Conservation (phyloP, 2,113 vertebrate genomes). For the Xiphophorus couchianus region DNA sequence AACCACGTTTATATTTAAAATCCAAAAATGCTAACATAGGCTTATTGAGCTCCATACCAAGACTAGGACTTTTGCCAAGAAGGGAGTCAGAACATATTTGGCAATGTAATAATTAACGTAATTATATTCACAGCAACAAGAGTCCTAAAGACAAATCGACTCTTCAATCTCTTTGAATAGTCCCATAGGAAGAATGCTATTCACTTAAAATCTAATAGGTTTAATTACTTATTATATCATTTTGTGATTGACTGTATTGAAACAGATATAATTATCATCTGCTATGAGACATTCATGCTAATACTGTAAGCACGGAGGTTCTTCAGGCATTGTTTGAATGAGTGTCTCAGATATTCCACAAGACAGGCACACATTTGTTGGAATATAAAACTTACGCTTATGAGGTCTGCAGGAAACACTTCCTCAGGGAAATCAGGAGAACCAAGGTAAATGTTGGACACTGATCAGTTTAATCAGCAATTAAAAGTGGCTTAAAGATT, state of each 20-base stretch:
- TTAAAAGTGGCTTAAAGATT: constrained; percentile 41
- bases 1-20: too few species aligned
- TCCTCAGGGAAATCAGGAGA: constrained; percentile 17
- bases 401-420: constrained; percentile 27
- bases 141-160: constrained; percentile 30
- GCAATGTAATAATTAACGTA: constrained; percentile 58
- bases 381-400: constrained; percentile 17
- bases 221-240: constrained; percentile 58
- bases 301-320: constrained; percentile 34
- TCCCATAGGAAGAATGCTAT: constrained; percentile 48
- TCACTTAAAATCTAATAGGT: constrained; percentile 54
- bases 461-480: constrained; percentile 31
- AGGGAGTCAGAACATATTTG: background rate
- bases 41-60: too few species aligned
- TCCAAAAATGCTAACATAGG: too few species aligned
- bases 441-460: constrained; percentile 21
- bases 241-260: constrained; percentile 36
- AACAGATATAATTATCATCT: constrained; percentile 50
- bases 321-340: constrained; percentile 30
- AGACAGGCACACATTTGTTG: constrained; percentile 23
- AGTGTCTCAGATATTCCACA: constrained; percentile 23
- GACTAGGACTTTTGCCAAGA: background rate
- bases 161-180: constrained; percentile 23
- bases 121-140: constrained; percentile 44
- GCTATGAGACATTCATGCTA: constrained; percentile 45